Percentiles rank a stretch among this genome's conserved stretches.
Evolutionary conservation across 2,797 vertebrate species (phyloP).

Genomic region (Pangasius djambal): DNA sequence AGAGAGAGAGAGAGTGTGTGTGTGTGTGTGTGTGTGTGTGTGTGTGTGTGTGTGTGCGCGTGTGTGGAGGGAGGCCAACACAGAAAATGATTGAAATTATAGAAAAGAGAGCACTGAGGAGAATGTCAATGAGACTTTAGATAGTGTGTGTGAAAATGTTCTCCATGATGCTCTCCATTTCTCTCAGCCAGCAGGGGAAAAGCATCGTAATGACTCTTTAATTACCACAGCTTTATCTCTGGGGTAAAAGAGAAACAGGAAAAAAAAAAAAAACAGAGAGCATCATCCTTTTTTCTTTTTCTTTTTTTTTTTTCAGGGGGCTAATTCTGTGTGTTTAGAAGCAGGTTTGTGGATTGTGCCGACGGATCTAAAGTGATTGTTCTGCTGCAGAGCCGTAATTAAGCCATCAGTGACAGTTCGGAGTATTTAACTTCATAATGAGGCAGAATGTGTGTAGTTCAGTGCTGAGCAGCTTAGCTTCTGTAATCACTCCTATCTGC

Average conservation of each 20-base stretch:
- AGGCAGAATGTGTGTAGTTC: constrained; percentile 73
- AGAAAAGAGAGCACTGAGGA: constrained; percentile 20
- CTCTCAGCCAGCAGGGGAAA: constrained; percentile 42
- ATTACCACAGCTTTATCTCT: constrained; percentile 59
- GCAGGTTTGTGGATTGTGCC: constrained; percentile 66
- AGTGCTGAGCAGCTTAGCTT: constrained; percentile 75
- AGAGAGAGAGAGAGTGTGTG: not conserved
- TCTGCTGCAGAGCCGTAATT: constrained; percentile 74
- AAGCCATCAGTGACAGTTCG: constrained; percentile 78
- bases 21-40: constrained; percentile 1
- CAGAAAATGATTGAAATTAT: constrained; percentile 12
- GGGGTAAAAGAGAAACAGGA: constrained; percentile 28
- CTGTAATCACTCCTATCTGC: constrained; percentile 80
- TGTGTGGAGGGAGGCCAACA: not conserved
- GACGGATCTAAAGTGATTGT: constrained; percentile 71
- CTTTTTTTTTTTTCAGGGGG: constrained; percentile 22
- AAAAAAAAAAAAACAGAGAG: constrained; percentile 23
- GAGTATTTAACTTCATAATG: constrained; percentile 82
- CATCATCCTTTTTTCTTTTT: constrained; percentile 26
- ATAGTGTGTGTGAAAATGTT: constrained; percentile 1
- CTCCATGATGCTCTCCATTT: constrained; percentile 16
- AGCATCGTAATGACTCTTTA: constrained; percentile 55
- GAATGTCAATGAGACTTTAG: constrained; percentile 34
- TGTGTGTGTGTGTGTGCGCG: constrained; percentile 2
- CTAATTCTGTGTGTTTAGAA: constrained; percentile 57